Conservation (phyloP, 2,888 invertebrate species). For the Caenorhabditis angaria region DNA sequence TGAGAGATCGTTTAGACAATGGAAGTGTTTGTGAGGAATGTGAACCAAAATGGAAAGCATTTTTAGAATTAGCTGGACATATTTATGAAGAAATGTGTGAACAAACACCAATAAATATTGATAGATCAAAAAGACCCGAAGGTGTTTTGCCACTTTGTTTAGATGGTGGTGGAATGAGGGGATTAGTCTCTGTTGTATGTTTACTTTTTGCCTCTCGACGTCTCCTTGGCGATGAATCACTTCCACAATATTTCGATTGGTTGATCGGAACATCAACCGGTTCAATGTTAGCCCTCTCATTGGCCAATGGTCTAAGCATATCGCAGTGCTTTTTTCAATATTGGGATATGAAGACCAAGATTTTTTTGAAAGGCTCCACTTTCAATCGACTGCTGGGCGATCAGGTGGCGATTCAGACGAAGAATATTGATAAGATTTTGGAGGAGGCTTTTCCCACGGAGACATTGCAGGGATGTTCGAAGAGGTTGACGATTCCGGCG, state of each 20-base stretch:
- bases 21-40: conserved; percentile 63
- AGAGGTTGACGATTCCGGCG: conserved; percentile 64
- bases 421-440: conserved; percentile 59
- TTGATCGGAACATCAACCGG: conserved; percentile 66
- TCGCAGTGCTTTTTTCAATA: conserved; percentile 61
- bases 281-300: conserved; percentile 61
- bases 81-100: conserved; percentile 67
- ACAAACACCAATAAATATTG: conserved; percentile 50
- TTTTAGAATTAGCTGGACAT: conserved; percentile 57
- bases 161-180: conserved; percentile 65
- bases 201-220: conserved; percentile 64
- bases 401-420: conserved; percentile 57
- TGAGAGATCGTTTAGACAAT: conserved; percentile 57
- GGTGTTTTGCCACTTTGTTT: conserved; percentile 62
- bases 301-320: conserved; percentile 61
- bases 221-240: conserved; percentile 62
- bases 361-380: conserved; percentile 65
- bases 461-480: conserved; percentile 54
- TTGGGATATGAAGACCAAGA: conserved; percentile 68
- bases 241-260: conserved; percentile 64
- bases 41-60: conserved; percentile 53
- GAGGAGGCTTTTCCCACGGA: conserved; percentile 58
- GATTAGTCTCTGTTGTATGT: conserved; percentile 65
- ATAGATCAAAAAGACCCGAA: conserved; percentile 31
- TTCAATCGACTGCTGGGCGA: conserved; percentile 64